Base-by-base conservation (phyloP, 2,113 vertebrate genomes). In the Bagarius yarrelli region DNA sequence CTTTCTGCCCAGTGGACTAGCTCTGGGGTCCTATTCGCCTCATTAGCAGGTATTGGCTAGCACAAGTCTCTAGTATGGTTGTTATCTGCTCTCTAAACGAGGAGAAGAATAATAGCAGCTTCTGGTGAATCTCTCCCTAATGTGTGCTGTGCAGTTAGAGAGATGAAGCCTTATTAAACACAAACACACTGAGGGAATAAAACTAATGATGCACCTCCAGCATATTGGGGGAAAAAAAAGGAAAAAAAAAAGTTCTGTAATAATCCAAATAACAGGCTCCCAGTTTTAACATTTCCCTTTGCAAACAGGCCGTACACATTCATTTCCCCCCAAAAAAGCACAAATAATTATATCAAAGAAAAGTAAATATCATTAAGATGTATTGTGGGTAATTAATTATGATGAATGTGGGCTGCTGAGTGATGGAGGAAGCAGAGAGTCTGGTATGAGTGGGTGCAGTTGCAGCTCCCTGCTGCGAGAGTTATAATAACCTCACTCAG, bases 361-460 rank as follows among this genome's bases (percentile, higher is more conserved):
- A 86, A 88, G 91, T 91, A 91, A 92, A 93, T 91, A 93, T 91
- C 91, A 92, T 94, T 90, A 92, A 89, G 89, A 89, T 88, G 88
- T 88, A 90, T 90, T 81, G 87, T 50, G 77, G 86, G 86, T 92
- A 93, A 94, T 94, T 93, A 92, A 92, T 90, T 91, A 89, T 85
- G 86, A 84, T 88, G 79, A 88, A 88, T 84, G 87, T 80, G 80
- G 57, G 83, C 53, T 81, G 57, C 82, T 59, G 81, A 61, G 81
- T 76, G 71, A 30, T 83, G 64, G 84, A 84, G 87, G 84, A 85
- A 86, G 72, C 55, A 59, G 69, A 75, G 32, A 79, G 78, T 61
- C 71, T 78, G 78, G 64, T 76, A 72, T 81, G 72, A 85, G 72
- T 73, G 82, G 77, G 77, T 82, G 84, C 72, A 40, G 82, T 84